Evolutionary conservation across 1,140 invertebrate species (phyloP).

Genomic region (Drosophila elegans): DNA sequence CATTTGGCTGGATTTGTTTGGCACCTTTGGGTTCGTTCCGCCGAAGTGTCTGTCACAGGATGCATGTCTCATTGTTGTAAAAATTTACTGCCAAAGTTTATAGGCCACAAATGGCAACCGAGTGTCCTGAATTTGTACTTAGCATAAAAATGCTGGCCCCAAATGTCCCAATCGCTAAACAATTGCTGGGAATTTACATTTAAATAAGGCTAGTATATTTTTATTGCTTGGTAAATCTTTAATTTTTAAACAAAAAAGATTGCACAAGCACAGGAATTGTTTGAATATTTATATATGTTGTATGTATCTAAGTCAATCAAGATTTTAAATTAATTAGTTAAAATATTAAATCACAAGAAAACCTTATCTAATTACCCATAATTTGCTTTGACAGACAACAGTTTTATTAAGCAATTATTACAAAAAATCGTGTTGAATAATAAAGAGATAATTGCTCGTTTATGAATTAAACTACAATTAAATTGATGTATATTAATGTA

Average conservation of each 20-base stretch:
- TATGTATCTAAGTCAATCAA: too few relatives aligned
- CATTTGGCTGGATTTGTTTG: constrained; percentile 65
- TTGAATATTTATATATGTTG: too few relatives aligned
- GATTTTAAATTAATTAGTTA: too few relatives aligned
- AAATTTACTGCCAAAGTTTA: constrained; percentile 74
- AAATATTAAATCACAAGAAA: too few relatives aligned
- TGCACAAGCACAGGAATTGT: too few relatives aligned
- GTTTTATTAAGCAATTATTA: too few relatives aligned
- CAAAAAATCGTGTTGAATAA: too few relatives aligned
- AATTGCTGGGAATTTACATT: constrained; percentile 60
- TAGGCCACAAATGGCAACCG: constrained; percentile 66
- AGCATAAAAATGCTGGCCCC: constrained; percentile 38
- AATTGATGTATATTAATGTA: too few relatives aligned
- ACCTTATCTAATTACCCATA: too few relatives aligned
- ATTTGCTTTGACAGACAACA: too few relatives aligned
- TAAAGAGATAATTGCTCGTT: too few relatives aligned
- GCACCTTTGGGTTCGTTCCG: constrained; percentile 9
- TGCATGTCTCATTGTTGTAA: constrained; percentile 72
- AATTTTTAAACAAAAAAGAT: not conserved
- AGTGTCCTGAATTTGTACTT: constrained; percentile 25
- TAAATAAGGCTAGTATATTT: constrained; percentile 12
- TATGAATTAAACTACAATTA: too few relatives aligned
- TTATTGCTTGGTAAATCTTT: constrained; percentile 6
- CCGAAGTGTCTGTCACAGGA: constrained; percentile 34
- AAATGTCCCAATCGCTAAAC: constrained; percentile 29